Base-by-base conservation (phyloP, 35 echinoderm and acorn worm species). In the Acanthaster planci region DNA sequence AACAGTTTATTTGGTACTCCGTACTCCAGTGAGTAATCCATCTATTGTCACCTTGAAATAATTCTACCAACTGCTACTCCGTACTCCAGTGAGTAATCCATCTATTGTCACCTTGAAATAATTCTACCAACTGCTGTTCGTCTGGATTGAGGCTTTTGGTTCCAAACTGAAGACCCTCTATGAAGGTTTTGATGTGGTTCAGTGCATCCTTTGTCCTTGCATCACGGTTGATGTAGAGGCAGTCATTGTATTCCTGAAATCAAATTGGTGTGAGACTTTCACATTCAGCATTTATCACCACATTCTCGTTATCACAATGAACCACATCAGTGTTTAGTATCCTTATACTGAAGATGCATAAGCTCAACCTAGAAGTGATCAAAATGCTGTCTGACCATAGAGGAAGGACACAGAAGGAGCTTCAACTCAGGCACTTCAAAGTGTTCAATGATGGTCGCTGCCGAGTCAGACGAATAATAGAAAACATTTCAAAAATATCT, bases 161-260 rank as follows among this genome's bases (percentile, higher is more conserved):
- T 72, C 7, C 64, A 72, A 31, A 19, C 18, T 39, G 27, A 14
- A 78, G 35, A 44, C 59, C 32, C 8, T 64, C 22, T 30, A 37
- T 85, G 35, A 77, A 82, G 22, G 67, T 27, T n/a, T 84, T 38
- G 30, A 84, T 38, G 40, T 77, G 72, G n/a, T 44, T 44, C 51
- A 84, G 37, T 10, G 85, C 90, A 67, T 93, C 90, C 39, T 60
- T 30, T 31, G 90, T 84, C 42, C 90, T 75, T 0, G 80, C 86
- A 67, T 87, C 90, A 76, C 85, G 54, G 36, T 93, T 93, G 39
- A 93, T 93, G 31, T 84, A 87, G 9, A 93, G 76, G 64, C 78
- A 42, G 60, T 84, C 60, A 51, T 88, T 93, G 56, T 88, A 93
- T 17, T 77, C 59, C 90, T 93, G 32, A 8, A 30, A 67, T 38